Conservation (phyloP, 2,797 vertebrate genomes). For the Sciurus vulgaris region DNA sequence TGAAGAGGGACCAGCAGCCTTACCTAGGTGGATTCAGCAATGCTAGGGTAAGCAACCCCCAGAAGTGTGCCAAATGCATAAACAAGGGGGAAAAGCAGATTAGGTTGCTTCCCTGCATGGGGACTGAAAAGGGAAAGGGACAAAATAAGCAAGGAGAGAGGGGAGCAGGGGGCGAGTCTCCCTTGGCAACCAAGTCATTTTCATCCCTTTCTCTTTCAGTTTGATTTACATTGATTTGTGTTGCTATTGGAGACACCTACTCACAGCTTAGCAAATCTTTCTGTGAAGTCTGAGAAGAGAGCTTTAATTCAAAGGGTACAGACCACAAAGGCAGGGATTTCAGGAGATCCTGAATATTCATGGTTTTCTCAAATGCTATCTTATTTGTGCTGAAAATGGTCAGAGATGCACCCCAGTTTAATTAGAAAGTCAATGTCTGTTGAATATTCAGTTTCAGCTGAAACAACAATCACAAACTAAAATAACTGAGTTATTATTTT, state of each 20-base stretch:
- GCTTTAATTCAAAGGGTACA: not conserved
- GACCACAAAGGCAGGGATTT: not conserved
- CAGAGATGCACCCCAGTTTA: not conserved
- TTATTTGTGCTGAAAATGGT: not conserved
- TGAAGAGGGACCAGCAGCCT: not conserved
- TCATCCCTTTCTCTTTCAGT: not conserved
- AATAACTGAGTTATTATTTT: not conserved
- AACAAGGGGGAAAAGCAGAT: not conserved
- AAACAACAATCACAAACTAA: not conserved
- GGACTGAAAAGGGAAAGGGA: accelerated
- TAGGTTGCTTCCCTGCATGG: not conserved
- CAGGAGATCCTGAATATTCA: not conserved
- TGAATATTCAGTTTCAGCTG: not conserved
- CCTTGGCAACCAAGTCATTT: accelerated
- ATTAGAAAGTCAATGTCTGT: not conserved
- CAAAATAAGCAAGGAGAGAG: not conserved
- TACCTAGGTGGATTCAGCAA: not conserved
- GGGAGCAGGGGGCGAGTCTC: not conserved
- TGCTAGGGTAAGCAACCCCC: not conserved
- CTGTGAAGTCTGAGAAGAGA: not conserved
- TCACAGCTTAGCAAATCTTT: not conserved
- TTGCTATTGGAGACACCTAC: not conserved
- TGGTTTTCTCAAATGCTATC: not conserved
- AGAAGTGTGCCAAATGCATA: not conserved
- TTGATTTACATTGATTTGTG: not conserved